Evolutionary conservation across 2,797 vertebrate genomes (phyloP).

Genomic region (Pteropus rufus): DNA sequence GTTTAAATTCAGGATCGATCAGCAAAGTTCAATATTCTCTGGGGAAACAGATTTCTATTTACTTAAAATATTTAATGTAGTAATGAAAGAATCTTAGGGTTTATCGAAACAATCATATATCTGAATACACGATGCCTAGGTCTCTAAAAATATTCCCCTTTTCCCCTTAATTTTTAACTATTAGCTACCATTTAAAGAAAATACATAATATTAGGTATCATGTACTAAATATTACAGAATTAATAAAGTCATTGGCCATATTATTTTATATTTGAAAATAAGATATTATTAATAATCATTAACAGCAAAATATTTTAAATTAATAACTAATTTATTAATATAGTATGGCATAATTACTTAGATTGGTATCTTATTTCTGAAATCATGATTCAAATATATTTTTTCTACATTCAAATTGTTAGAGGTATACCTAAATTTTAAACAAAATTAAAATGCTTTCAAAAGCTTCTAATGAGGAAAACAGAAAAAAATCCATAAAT

Average conservation of each 20-base stretch:
- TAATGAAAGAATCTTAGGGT: not conserved
- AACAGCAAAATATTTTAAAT: not conserved
- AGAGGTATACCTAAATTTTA: not conserved
- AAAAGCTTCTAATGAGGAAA: not conserved
- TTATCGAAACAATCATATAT: not conserved
- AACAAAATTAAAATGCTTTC: conserved; percentile 34
- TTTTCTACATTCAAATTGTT: not conserved
- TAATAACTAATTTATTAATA: not conserved
- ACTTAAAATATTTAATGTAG: not conserved
- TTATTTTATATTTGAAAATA: not conserved
- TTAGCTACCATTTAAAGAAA: not conserved
- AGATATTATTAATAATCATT: not conserved
- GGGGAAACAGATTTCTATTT: not conserved
- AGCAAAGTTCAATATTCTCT: not conserved
- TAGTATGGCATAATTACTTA: not conserved
- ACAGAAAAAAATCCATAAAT: not conserved
- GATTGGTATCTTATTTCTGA: not conserved
- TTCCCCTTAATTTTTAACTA: not conserved
- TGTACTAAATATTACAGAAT: not conserved
- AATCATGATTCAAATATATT: not conserved
- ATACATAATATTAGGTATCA: not conserved
- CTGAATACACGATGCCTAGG: not conserved
- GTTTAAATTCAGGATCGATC: not conserved
- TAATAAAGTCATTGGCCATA: not conserved
- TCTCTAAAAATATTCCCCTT: not conserved